Conservation (phyloP, 2,113 vertebrate species). For the Albula glossodonta region DNA sequence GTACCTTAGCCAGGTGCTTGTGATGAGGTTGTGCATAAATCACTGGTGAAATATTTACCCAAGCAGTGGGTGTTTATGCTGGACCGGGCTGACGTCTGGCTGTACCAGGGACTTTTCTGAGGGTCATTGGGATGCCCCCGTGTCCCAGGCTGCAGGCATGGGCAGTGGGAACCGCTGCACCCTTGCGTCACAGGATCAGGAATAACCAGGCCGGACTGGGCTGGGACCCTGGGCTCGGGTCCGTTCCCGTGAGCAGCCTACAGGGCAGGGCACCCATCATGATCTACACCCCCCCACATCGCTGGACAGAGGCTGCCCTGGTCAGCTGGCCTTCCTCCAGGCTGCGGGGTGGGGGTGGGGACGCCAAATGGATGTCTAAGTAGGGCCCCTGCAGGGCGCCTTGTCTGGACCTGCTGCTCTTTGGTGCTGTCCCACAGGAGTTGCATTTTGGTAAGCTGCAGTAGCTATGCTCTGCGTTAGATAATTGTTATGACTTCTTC, state of each 20-base stretch:
- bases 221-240: constrained; percentile 59
- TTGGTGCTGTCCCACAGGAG: constrained; percentile 53
- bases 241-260: constrained; percentile 65
- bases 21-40: background rate
- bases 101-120: constrained; percentile 10
- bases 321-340: constrained; percentile 62
- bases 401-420: constrained; percentile 15
- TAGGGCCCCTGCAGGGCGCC: constrained; percentile 49
- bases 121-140: constrained; percentile 36
- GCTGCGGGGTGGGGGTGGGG: constrained; percentile 53
- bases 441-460: constrained; percentile 41
- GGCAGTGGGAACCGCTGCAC: constrained; percentile 65
- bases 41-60: background rate
- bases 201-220: constrained; percentile 67
- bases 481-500: background rate
- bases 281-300: constrained; percentile 63
- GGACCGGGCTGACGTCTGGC: background rate
- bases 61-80: background rate
- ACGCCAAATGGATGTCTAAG: constrained; percentile 71
- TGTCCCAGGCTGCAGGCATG: constrained; percentile 37
- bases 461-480: background rate
- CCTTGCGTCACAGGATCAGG: constrained; percentile 63
- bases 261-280: background rate
- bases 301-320: constrained; percentile 55
- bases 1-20: background rate